Conservation (phyloP, 2,113 vertebrate species). For the Mormyrus iriodes region DNA sequence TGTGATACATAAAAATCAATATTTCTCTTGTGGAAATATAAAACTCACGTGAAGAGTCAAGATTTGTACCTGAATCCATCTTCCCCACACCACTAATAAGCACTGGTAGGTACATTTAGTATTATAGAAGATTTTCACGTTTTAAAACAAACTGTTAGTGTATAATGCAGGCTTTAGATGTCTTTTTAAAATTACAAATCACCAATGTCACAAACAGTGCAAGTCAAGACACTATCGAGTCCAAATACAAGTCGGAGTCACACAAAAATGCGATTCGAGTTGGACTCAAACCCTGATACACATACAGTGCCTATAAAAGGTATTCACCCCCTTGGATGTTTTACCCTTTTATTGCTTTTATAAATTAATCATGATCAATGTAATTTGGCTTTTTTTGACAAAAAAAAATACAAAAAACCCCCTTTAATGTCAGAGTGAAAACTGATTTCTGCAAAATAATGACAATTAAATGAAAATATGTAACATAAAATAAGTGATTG, state of each 20-base stretch:
- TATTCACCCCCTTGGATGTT: too few species aligned
- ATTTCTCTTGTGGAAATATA: background rate
- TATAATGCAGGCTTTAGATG: background rate
- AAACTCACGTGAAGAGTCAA: background rate
- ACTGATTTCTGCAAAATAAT: too few species aligned
- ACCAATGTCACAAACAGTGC: background rate
- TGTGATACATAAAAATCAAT: background rate
- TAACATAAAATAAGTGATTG: too few species aligned
- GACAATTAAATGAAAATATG: too few species aligned
- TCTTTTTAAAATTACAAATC: background rate
- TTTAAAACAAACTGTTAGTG: background rate
- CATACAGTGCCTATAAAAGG: too few species aligned
- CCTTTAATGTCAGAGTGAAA: too few species aligned
- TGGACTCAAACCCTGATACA: background rate
- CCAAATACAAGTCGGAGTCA: background rate
- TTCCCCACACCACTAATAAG: background rate
- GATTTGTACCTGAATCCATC: background rate
- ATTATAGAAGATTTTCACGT: background rate
- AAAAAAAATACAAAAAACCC: too few species aligned
- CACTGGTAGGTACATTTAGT: background rate
- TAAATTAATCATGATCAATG: too few species aligned
- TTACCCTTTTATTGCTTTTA: too few species aligned
- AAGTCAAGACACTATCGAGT: background rate
- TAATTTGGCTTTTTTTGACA: too few species aligned
- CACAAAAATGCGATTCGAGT: background rate